Conservation (phyloP, 2,113 vertebrate species). For the Nerophis lumbriciformis region DNA sequence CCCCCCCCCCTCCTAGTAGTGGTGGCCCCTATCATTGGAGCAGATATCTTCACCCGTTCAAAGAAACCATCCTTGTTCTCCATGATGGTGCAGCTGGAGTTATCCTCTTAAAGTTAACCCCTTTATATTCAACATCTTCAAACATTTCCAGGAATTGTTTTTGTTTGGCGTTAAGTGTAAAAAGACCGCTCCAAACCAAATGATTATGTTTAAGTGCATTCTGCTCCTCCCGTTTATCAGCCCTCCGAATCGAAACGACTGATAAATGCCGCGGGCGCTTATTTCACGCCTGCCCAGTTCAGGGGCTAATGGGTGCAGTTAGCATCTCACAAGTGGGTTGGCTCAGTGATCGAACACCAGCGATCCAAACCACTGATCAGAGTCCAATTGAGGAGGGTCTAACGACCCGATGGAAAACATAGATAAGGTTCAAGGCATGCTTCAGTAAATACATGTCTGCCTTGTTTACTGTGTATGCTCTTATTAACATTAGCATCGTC, state of each 20-base stretch:
- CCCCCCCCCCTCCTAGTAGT: too few relatives aligned
- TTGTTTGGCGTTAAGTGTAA: background rate
- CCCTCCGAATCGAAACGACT: conserved; percentile 44
- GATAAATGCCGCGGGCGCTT: conserved; percentile 49
- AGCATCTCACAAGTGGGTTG: conserved; percentile 52
- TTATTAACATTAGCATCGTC: too few relatives aligned
- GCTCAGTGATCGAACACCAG: conserved; percentile 57
- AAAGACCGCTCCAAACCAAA: conserved; percentile 59
- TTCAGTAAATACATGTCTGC: conserved; percentile 25
- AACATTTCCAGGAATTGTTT: too few relatives aligned
- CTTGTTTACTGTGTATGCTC: too few relatives aligned
- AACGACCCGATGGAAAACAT: conserved; percentile 21
- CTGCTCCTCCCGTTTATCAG: conserved; percentile 58
- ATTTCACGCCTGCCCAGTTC: conserved; percentile 61
- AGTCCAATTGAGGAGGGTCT: conserved; percentile 34
- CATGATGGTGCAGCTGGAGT: too few relatives aligned
- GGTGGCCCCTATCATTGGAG: too few relatives aligned
- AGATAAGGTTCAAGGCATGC: conserved; percentile 2
- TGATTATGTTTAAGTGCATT: conserved; percentile 61
- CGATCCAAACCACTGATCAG: conserved; percentile 59
- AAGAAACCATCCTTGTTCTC: too few relatives aligned
- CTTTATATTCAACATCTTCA: too few relatives aligned
- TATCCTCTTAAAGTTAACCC: too few relatives aligned
- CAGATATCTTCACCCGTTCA: too few relatives aligned
- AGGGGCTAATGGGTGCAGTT: conserved; percentile 61